Base-by-base conservation (phyloP, 2,113 vertebrate species). In the Tupaia tana region DNA sequence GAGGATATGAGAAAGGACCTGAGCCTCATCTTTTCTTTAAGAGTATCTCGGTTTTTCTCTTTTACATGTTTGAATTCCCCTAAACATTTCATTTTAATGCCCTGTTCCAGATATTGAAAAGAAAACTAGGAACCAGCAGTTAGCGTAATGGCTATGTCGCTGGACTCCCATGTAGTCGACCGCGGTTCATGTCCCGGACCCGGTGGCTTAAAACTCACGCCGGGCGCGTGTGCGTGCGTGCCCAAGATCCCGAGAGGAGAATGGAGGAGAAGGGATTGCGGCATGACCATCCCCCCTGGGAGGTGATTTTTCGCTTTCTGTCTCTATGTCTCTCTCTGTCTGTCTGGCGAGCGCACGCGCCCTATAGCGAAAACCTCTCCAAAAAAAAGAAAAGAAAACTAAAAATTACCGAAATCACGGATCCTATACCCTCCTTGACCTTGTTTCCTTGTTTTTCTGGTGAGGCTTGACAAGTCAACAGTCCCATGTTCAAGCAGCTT, bases 341-440 rank as follows among this genome's bases (percentile, higher is more conserved):
- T n/a, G n/a, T n/a, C n/a, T n/a, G n/a, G n/a, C n/a, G n/a, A n/a
- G n/a, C n/a, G n/a, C n/a, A n/a, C n/a, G n/a, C n/a, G n/a, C n/a
- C n/a, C n/a, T n/a, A n/a, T n/a, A n/a, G n/a, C n/a, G n/a, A n/a
- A n/a, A n/a, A n/a, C n/a, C n/a, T n/a, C n/a, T n/a, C n/a, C n/a
- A n/a, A n/a, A n/a, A n/a, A n/a, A n/a, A n/a, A n/a, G n/a, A n/a
- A 34, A 67, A 67, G 20, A 58, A 90, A 43, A 59, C 20, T 58
- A 16, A 58, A 80, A 80, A 43, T 1, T 4, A 15, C 24, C 9
- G 16, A 43, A 73, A 15, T 10, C 5, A 9, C 16, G 19, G 31
- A 11, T 19, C 22, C 5, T 0, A 0, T 6, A 4, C 67, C 14
- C 52, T 59, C 34, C n/a, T 15, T 43, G 6, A 31, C 11, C 9